Base-by-base conservation (phyloP, 1,140 invertebrate species). In the Cydia amplana region DNA sequence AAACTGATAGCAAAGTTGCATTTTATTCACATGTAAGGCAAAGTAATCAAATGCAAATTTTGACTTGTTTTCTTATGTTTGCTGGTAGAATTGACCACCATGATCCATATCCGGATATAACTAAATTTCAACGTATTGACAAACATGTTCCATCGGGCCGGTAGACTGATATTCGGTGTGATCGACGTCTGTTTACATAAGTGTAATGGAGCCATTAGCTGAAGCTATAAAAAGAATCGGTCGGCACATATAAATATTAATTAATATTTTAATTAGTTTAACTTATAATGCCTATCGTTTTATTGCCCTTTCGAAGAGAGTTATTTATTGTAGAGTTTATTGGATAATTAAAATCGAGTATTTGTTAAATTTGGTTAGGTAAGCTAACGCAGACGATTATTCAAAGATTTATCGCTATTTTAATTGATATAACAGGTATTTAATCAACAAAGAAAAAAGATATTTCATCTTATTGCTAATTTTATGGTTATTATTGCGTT, bases 171-270 rank as follows among this genome's bases (percentile, higher is more conserved):
- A 55, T 7, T 60, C 55, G 7, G 6, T 4, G 51, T 55, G n/a
- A 70, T 70, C 32, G 65, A 70, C 65, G 65, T 32, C 65, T 70
- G 65, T 70, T 70, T 70, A 70, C 32, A 70, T 36, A 36, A 40
- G 28, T 40, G 65, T 70, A 70, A 70, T 70, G 65, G 36, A 40
- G n/a, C 28, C 32, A 70, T 70, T 70, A 70, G 18, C 32, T 70
- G 28, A 18, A 43, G 32, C 65, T 18, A 40, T 70, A 70, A 70
- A 70, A 70, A 60, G 55, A 55, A 60, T 60, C n/a, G 25, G 28
- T 32, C 64, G 64, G 65, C 55, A 6, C 32, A 70, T 70, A 36
- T 43, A 70, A 70, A 40, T 36, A 36, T 36, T 70, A 70, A 36
- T 36, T 70, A 70, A 70, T 36, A 70, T 70, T 36, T 12, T 70